Conservation (phyloP, 2,113 vertebrate species). For the Parotia lawesii region DNA sequence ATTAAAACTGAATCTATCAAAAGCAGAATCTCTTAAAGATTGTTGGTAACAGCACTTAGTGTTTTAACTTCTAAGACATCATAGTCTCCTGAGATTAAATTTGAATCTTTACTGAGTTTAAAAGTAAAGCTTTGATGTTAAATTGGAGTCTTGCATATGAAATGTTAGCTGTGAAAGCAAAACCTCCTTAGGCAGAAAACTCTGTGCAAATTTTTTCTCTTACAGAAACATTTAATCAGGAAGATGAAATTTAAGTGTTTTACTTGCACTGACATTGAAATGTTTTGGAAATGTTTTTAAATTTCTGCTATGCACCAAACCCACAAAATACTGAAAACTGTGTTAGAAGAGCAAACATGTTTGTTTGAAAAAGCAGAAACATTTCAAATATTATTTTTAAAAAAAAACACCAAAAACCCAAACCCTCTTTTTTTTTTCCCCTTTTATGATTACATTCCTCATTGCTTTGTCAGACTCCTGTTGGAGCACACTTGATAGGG, state of each 20-base stretch:
- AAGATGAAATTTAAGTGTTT: not conserved
- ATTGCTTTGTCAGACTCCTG: not conserved
- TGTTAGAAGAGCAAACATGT: not conserved
- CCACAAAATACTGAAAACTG: not conserved
- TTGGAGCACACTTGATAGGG: not conserved
- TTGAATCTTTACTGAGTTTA: slow-evolving; percentile 18
- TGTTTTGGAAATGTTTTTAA: not conserved
- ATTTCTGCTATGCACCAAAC: not conserved
- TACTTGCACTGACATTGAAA: not conserved
- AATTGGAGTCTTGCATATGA: not conserved
- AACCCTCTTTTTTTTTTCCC: not conserved
- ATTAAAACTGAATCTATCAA: not conserved
- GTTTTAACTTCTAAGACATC: slow-evolving; percentile 22
- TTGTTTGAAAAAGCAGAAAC: not conserved
- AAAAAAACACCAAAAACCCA: not conserved
- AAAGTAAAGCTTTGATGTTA: slow-evolving; percentile 49
- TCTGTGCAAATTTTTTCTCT: not conserved
- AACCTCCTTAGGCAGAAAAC: not conserved
- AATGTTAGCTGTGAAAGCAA: not conserved
- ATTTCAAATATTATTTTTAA: not conserved
- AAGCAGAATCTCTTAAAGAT: slow-evolving; percentile 3
- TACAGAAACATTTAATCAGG: not conserved
- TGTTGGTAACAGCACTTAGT: not conserved
- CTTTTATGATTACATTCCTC: not conserved
- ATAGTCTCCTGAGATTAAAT: slow-evolving; percentile 6